Evolutionary conservation across 1,140 invertebrate species (phyloP), one percentile per base, ranked within the genome.

Genomic region (Asobara japonica): DNA sequence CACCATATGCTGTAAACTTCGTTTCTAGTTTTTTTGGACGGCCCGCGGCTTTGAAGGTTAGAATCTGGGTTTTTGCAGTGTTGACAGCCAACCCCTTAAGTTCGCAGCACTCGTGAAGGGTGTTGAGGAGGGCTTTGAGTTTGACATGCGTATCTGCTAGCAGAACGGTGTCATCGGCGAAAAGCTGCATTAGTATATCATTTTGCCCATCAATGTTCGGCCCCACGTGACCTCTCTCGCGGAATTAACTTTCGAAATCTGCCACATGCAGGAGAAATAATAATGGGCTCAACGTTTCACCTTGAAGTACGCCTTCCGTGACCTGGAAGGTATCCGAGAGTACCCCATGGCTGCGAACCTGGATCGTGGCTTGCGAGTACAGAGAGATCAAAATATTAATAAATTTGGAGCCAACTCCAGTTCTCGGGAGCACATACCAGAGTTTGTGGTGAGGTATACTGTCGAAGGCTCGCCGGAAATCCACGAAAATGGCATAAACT

Each of bases 71-170:
- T 73, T 73, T 74, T 3, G 29, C n/a, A 1, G 30, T 20, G 61
- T 76, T 76, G 31, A 68, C 65, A 27, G 48, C 31, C 2, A 76
- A 61, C 2, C 25, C 18, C 27, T 64, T 65, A 10, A 16, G 4
- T 0, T 65, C 27, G 30, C 71, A 76, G 22, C 73, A 76, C 30
- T 56, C 45, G 2, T 76, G 51, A n/a, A 73, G 48, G 3, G 62
- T 31, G 5, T 36, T 48, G 3, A 76, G 30, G 18, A 56, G 64
- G 10, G 22, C 62, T 68, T 51, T 31, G 8, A 76, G 33, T 16
- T 65, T 41, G 5, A 41, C 29, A 8, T 30, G 45, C 0, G 74
- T 69, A 10, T 69, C 25, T 25, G 56, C 71, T 11, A 76, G 30
- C 1, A 72, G 20, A 1, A 68, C 65, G 1, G 62, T 27, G 27